A percentile compares a stretch with the other conserved stretches of the same genome.
Evolutionary conservation across 2,797 vertebrate genomes (phyloP).

Genomic region (Amphiprion clarkii): DNA sequence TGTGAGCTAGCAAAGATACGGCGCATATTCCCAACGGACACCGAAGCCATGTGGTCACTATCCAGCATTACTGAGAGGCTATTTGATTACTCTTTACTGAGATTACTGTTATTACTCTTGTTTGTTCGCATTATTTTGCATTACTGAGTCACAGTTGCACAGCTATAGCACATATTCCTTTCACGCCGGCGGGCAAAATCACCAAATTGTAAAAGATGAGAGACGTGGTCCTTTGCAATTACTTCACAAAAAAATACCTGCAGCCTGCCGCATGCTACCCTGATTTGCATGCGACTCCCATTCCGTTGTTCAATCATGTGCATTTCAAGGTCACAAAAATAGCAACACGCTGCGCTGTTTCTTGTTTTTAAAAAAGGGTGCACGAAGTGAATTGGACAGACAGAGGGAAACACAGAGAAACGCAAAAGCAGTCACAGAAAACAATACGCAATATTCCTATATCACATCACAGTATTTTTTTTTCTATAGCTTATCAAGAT

Average conservation of each 20-base stretch:
- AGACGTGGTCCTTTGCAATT: conserved; percentile 25
- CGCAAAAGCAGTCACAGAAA: background rate
- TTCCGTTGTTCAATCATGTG: conserved; percentile 36
- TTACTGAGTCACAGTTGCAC: conserved; percentile 6
- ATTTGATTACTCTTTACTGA: conserved; percentile 25
- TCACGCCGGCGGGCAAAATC: conserved; percentile 25
- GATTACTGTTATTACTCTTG: conserved; percentile 29
- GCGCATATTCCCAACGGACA: conserved; percentile 8
- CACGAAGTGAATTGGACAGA: conserved; percentile 30
- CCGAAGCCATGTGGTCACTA: conserved; percentile 22
- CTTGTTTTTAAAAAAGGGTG: conserved; percentile 22
- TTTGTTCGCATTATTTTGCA: conserved; percentile 43
- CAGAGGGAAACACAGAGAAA: conserved; percentile 4
- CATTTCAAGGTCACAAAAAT: conserved; percentile 55
- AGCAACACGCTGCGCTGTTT: conserved; percentile 4
- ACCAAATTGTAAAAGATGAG: conserved; percentile 39
- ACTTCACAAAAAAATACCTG: conserved; percentile 21
- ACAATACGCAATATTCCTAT: background rate
- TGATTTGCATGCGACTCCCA: conserved; percentile 55
- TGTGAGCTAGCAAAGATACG: conserved; percentile 27
- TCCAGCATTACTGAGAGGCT: conserved; percentile 9
- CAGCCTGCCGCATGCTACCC: conserved; percentile 3
- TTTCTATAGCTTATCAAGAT: background rate
- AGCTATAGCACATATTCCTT: conserved; percentile 12
- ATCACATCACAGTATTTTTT: background rate